A percentile compares a stretch with the other conserved stretches of the same genome.
Conservation (phyloP, 1,140 invertebrate genomes). For the Scylla paramamosain region DNA sequence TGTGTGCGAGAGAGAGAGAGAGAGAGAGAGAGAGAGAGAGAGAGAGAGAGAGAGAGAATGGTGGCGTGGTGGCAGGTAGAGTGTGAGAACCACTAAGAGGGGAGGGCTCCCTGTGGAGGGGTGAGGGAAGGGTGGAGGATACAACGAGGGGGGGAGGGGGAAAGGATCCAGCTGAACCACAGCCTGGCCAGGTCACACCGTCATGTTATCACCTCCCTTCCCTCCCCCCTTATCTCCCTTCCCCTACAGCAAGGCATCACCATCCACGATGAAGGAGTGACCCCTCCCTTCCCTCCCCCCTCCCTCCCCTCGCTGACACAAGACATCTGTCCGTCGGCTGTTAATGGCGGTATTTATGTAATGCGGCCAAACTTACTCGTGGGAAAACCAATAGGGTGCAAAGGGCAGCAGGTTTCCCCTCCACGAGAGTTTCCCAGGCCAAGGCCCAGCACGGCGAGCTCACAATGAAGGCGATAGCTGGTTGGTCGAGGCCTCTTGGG, state of each 20-base stretch:
- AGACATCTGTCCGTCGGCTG: not conserved
- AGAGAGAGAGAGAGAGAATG: not conserved
- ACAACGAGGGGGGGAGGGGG: not conserved
- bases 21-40: not conserved
- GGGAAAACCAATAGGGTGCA: slow-evolving; percentile 6
- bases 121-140: not conserved
- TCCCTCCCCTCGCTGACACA: not conserved
- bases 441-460: slow-evolving; percentile 38
- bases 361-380: not conserved
- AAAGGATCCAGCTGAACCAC: not conserved
- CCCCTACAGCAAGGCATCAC: not conserved
- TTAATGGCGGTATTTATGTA: slow-evolving; percentile 1
- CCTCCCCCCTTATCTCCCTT: not conserved
- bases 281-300: not conserved
- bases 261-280: not conserved
- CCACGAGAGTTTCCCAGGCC: slow-evolving; percentile 51
- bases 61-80: too few relatives aligned
- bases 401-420: slow-evolving; percentile 1
- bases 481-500: slow-evolving; percentile 42
- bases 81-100: too few relatives aligned
- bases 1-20: too few relatives aligned
- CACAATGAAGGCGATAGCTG: slow-evolving; percentile 61
- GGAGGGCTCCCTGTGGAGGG: too few relatives aligned
- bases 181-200: not conserved
- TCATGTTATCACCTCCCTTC: not conserved